phyloP scores from a whole-genome alignment of 2,888 invertebrate species.

The Oscheius sp. region DNA sequence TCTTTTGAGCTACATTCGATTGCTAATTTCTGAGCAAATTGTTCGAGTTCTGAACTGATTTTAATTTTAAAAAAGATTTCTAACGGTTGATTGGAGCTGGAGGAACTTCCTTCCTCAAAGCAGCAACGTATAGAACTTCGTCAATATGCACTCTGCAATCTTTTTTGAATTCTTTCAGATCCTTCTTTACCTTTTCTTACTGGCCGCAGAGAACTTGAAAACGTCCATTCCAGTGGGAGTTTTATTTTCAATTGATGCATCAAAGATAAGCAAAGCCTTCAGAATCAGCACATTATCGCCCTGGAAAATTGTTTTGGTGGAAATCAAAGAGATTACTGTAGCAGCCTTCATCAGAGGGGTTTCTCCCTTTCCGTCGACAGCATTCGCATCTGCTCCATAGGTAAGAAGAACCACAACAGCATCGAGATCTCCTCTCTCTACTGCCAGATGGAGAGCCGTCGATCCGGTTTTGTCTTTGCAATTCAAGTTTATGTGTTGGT shows the following conservation, averaged over 20 bases:
- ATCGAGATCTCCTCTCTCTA: slow-evolving; percentile 28
- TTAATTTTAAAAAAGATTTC: not conserved
- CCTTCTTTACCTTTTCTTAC: slow-evolving; percentile 23
- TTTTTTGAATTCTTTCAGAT: not conserved
- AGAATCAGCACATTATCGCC: not conserved
- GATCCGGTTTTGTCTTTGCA: slow-evolving; percentile 23
- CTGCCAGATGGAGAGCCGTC: slow-evolving; percentile 36
- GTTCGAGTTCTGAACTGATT: slow-evolving; percentile 18
- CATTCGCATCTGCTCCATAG: slow-evolving; percentile 33
- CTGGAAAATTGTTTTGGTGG: not conserved
- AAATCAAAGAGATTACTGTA: not conserved
- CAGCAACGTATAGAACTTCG: slow-evolving; percentile 12
- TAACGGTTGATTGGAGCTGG: slow-evolving; percentile 1
- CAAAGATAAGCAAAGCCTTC: slow-evolving; percentile 24
- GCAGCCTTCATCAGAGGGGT: slow-evolving; percentile 37
- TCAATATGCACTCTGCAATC: slow-evolving; percentile 24
- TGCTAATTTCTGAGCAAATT: slow-evolving; percentile 25
- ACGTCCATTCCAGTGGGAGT: slow-evolving; percentile 18
- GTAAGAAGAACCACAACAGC: slow-evolving; percentile 23
- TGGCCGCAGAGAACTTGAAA: slow-evolving; percentile 15
- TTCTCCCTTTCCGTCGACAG: slow-evolving; percentile 18
- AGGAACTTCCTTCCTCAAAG: not conserved
- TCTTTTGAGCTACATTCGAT: slow-evolving; percentile 19
- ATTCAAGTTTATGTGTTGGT: slow-evolving; percentile 28
- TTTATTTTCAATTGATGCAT: slow-evolving; percentile 17